Evolutionary conservation across 2,888 invertebrate genomes (phyloP).

Genomic region (Luffia ferchaultella): DNA sequence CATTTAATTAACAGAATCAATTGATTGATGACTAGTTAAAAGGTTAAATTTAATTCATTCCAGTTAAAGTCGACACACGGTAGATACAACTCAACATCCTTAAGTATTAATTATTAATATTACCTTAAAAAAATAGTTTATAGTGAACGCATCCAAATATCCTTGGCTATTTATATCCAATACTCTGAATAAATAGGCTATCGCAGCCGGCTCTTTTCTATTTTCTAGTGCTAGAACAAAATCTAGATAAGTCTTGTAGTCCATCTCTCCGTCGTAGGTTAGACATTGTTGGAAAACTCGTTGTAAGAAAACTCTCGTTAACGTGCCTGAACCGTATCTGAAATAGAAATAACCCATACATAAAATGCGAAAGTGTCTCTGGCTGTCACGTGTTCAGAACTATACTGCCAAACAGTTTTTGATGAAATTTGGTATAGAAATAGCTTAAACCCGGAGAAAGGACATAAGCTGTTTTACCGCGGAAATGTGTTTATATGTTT

Average conservation of each 20-base stretch:
- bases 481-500: no score
- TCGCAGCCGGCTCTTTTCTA: constrained; percentile 87
- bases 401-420: no score
- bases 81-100: neutral
- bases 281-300: constrained; percentile 95
- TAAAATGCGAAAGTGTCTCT: neutral
- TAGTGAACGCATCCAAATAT: constrained; percentile 87
- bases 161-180: constrained; percentile 89
- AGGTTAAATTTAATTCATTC: no score
- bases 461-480: no score
- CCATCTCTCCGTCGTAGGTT: constrained; percentile 95
- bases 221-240: constrained; percentile 94
- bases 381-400: neutral
- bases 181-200: constrained; percentile 91
- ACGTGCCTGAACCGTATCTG: constrained; percentile 89
- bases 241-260: constrained; percentile 96
- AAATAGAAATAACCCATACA: constrained; percentile 8
- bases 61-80: no score
- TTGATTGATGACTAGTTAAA: no score
- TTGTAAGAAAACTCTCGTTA: constrained; percentile 90
- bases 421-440: no score
- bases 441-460: no score
- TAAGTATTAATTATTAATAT: constrained; percentile 5
- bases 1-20: no score
- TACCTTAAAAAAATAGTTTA: constrained; percentile 92